Conservation (phyloP, 2,888 invertebrate species). For the Mongoloraphidia duomilia region DNA sequence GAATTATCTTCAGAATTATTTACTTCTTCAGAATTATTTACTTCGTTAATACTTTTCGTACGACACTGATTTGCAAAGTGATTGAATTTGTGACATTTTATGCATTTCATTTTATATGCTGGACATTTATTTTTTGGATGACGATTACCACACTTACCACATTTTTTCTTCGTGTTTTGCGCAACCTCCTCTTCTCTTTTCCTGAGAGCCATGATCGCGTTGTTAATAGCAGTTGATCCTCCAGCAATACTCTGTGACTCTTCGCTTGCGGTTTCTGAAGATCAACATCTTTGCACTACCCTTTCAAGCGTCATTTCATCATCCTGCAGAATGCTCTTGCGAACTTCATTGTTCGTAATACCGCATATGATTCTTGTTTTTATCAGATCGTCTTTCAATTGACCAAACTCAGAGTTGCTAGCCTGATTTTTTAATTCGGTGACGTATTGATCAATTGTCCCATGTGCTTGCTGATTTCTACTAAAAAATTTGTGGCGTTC, state of each 20-base stretch:
- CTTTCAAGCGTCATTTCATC: no score
- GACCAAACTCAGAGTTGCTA: conserved; percentile 8
- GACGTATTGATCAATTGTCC: conserved; percentile 8
- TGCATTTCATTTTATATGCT: conserved; percentile 9
- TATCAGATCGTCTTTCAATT: conserved; percentile 11
- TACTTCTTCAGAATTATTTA: no score
- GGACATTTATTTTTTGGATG: conserved; percentile 10
- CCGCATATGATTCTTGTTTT: conserved; percentile 11
- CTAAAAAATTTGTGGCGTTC: conserved; percentile 11
- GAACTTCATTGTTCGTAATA: conserved; percentile 4
- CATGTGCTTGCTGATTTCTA: conserved; percentile 5
- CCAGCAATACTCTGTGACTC: no score
- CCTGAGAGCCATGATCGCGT: no score
- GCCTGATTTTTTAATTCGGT: conserved; percentile 7
- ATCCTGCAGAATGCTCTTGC: no score
- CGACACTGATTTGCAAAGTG: conserved; percentile 9
- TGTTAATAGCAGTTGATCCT: conserved; percentile 6
- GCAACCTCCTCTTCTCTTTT: conserved; percentile 6
- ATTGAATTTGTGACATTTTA: conserved; percentile 8
- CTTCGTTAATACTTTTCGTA: no score
- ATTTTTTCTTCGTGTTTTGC: conserved; percentile 10
- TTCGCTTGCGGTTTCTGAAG: no score
- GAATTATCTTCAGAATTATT: no score
- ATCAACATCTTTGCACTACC: no score
- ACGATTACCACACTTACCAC: conserved; percentile 9